These are phyloP conservation scores for Xenopus borealis DNA, from an alignment of 2,113 vertebrate genomes.

Conservation along the genomic window DNA sequence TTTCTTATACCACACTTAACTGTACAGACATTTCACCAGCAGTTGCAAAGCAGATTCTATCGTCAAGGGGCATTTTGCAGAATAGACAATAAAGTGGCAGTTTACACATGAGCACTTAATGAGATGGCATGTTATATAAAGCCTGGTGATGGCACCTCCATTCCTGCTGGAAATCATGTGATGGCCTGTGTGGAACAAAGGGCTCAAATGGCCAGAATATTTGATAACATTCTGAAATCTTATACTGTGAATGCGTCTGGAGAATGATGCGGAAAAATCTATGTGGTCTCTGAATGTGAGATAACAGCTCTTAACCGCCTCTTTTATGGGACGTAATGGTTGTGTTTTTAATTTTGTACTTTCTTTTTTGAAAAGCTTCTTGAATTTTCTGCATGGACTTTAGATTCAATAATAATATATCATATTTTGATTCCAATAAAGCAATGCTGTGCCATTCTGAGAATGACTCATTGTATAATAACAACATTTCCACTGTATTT, in stretches of 20 bases:
- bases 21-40: neutral
- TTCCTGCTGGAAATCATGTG: constrained; percentile 16
- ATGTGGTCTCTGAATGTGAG: constrained; percentile 41
- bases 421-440: constrained; percentile 84
- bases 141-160: constrained; percentile 36
- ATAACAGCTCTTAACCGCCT: constrained; percentile 68
- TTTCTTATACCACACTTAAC: too few species aligned
- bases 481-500: constrained; percentile 96
- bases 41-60: neutral
- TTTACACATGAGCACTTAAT: constrained; percentile 10
- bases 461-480: constrained; percentile 94
- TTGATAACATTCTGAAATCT: neutral
- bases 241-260: constrained; percentile 4
- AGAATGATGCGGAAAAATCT: constrained; percentile 24
- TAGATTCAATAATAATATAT: constrained; percentile 77
- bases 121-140: constrained; percentile 12
- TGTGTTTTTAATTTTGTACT: constrained; percentile 83
- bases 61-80: neutral
- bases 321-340: constrained; percentile 70
- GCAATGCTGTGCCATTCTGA: constrained; percentile 90
- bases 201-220: neutral
- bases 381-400: constrained; percentile 85
- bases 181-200: constrained; percentile 12
- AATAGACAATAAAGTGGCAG: neutral
- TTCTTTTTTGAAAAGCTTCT: constrained; percentile 82